phyloP scores from a whole-genome alignment of 2,113 vertebrate species.

The Psettodes erumei region DNA sequence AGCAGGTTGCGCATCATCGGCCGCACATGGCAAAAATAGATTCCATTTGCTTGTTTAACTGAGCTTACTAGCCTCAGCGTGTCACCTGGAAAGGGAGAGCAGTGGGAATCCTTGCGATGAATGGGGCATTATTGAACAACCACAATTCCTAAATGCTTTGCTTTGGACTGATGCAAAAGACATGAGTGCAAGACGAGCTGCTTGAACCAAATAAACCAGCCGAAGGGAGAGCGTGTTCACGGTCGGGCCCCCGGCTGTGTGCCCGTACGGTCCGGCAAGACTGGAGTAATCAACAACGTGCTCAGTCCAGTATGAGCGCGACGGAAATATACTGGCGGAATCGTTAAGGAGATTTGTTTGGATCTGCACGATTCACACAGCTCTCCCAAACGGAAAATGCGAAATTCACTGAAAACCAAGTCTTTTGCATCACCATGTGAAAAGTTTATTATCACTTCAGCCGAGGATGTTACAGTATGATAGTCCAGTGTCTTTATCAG shows the following conservation, averaged over 20 bases:
- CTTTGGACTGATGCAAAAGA: slow-evolving; percentile 18
- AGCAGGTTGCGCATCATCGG: slow-evolving; percentile 58
- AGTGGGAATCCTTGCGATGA: slow-evolving; percentile 37
- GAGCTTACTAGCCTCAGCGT: slow-evolving; percentile 56
- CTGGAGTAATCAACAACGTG: too few species aligned
- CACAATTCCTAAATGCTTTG: background rate
- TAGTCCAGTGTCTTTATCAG: background rate
- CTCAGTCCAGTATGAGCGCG: too few species aligned
- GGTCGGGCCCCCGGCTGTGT: too few species aligned
- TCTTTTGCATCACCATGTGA: too few species aligned
- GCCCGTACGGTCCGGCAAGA: too few species aligned
- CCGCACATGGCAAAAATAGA: slow-evolving; percentile 72
- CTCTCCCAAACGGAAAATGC: too few species aligned
- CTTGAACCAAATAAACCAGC: background rate
- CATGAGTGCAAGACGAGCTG: background rate
- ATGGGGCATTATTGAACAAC: background rate
- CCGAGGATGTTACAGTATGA: background rate
- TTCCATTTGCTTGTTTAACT: slow-evolving; percentile 70
- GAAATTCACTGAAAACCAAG: too few species aligned
- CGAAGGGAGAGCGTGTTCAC: background rate
- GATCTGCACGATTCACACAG: too few species aligned
- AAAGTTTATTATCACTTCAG: background rate
- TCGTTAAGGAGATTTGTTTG: too few species aligned
- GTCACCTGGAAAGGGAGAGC: slow-evolving; percentile 51
- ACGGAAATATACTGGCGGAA: too few species aligned